These are phyloP conservation scores for Myiozetetes cayanensis DNA, from an alignment of 2,113 vertebrate species.

Conservation along the genomic window DNA sequence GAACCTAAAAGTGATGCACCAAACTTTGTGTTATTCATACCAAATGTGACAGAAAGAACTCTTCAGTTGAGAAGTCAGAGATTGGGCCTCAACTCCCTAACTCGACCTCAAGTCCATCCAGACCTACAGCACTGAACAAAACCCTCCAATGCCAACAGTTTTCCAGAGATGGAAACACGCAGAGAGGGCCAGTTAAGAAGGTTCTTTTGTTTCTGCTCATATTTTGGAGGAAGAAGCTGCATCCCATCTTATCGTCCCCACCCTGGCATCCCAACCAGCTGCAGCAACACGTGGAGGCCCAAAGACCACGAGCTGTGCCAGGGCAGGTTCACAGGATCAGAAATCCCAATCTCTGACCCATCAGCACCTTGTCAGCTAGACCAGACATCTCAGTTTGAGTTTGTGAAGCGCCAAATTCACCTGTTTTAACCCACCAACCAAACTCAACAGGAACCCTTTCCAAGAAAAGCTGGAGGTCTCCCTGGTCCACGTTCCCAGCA, in stretches of 20 bases:
- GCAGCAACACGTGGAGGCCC: neutral
- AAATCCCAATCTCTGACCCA: neutral
- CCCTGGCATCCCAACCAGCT: neutral
- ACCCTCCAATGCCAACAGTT: neutral
- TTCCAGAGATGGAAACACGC: neutral
- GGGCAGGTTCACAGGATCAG: neutral
- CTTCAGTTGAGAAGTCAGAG: neutral
- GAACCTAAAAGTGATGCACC: neutral
- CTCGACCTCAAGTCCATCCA: neutral
- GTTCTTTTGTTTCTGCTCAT: neutral
- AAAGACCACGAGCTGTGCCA: accelerated
- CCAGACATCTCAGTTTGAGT: neutral
- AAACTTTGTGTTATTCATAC: accelerated
- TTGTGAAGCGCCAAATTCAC: neutral
- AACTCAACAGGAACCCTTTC: neutral
- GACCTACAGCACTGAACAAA: neutral
- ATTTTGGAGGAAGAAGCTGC: neutral
- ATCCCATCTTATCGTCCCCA: neutral
- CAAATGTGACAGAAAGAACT: neutral
- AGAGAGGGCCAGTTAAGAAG: too few relatives aligned
- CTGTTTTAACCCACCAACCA: neutral
- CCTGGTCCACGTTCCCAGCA: neutral
- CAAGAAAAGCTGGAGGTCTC: neutral
- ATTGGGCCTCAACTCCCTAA: neutral
- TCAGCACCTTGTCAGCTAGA: neutral